Conservation (phyloP, 2,113 vertebrate species). For the Crotalus helleri region DNA sequence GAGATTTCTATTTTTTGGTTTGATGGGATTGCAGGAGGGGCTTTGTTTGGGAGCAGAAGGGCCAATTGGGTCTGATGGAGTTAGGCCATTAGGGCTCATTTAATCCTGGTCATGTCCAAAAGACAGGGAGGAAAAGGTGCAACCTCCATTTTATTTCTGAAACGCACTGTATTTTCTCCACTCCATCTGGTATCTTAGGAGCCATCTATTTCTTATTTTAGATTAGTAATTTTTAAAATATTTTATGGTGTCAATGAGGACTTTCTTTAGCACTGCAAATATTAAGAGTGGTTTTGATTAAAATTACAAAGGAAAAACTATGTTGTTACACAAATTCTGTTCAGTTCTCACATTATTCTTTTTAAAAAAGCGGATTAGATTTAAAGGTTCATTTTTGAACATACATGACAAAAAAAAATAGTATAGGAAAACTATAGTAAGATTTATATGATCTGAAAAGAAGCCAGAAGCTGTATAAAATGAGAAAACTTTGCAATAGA, state of each 20-base stretch:
- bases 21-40: not conserved
- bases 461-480: no score
- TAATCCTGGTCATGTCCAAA: not conserved
- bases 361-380: not conserved
- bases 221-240: not conserved
- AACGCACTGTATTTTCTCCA: not conserved
- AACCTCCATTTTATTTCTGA: not conserved
- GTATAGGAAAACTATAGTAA: not conserved
- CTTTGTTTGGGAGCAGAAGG: not conserved
- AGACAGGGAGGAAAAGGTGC: not conserved
- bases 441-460: not conserved
- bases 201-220: not conserved
- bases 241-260: not conserved
- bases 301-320: not conserved
- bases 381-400: not conserved
- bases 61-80: not conserved
- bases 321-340: not conserved
- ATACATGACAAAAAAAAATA: not conserved
- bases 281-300: not conserved
- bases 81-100: not conserved
- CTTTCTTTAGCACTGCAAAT: not conserved
- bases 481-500: not conserved
- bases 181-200: not conserved
- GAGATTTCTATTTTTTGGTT: no score
- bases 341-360: not conserved